A percentile compares a stretch with the other conserved stretches of the same genome.
These are phyloP conservation scores for Chrysopa pallens DNA, from an alignment of 1,140 invertebrate species.

Conservation along the genomic window DNA sequence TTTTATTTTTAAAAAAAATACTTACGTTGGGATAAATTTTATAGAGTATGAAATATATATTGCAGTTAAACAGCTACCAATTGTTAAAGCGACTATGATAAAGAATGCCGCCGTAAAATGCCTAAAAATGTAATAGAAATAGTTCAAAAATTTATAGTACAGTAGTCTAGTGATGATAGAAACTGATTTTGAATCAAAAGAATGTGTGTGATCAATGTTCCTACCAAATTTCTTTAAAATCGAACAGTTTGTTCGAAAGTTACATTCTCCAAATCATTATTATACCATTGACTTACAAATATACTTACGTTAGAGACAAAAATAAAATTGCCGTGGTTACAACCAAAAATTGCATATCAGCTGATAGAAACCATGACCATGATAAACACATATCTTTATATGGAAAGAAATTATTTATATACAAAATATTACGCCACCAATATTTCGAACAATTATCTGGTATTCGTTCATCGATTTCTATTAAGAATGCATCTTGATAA, in stretches of 20 bases:
- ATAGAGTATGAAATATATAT: slow-evolving; percentile 21
- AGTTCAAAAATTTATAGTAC: neutral
- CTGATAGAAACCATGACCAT: slow-evolving; percentile 68
- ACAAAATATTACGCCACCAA: slow-evolving; percentile 45
- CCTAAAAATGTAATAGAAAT: slow-evolving; percentile 13
- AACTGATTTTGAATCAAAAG: neutral
- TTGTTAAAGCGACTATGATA: slow-evolving; percentile 13
- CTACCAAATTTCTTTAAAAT: no score
- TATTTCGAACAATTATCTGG: slow-evolving; percentile 31
- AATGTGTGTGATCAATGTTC: slow-evolving; percentile 3
- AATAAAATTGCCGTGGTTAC: slow-evolving; percentile 30
- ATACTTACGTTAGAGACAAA: slow-evolving; percentile 30
- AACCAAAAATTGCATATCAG: slow-evolving; percentile 64
- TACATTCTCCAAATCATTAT: neutral
- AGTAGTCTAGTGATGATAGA: neutral
- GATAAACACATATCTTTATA: slow-evolving; percentile 42
- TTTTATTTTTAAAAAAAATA: slow-evolving; percentile 3
- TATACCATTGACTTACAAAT: neutral
- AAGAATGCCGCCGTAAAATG: slow-evolving; percentile 16
- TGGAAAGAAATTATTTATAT: slow-evolving; percentile 38
- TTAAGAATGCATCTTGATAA: slow-evolving; percentile 25
- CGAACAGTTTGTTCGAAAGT: no score
- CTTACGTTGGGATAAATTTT: slow-evolving; percentile 26
- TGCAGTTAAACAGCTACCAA: slow-evolving; percentile 17
- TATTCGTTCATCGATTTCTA: slow-evolving; percentile 26